These are phyloP conservation scores for Pachyuromys duprasi DNA, from an alignment of 2,797 vertebrate species.

Conservation along the genomic window DNA sequence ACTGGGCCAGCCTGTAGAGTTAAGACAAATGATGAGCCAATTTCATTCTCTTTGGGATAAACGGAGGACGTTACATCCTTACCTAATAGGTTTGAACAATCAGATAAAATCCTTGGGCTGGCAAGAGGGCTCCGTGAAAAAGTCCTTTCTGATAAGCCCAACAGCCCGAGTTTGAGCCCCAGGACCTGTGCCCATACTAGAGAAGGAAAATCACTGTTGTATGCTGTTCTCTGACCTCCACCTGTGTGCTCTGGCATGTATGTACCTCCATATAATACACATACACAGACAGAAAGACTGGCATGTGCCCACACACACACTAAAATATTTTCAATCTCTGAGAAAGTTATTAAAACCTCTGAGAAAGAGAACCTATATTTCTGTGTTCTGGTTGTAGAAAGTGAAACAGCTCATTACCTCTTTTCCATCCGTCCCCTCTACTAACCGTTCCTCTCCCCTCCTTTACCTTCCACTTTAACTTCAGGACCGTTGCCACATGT, in stretches of 20 bases:
- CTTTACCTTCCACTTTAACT: background rate
- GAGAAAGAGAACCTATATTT: background rate
- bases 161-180: background rate
- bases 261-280: background rate
- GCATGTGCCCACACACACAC: background rate
- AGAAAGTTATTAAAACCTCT: background rate
- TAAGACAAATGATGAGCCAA: conserved; percentile 39
- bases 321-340: too few relatives aligned
- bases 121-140: background rate
- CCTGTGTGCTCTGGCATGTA: background rate
- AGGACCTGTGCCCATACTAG: background rate
- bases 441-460: background rate
- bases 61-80: background rate
- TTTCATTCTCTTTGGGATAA: background rate
- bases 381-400: background rate
- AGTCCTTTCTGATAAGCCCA: background rate
- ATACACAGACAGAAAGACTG: background rate
- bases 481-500: background rate
- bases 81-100: background rate
- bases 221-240: background rate
- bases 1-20: conserved; percentile 93
- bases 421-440: background rate
- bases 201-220: background rate
- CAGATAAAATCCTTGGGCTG: background rate
- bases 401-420: background rate